Evolutionary conservation across 2,113 vertebrate species (phyloP), one percentile per base, ranked within the genome.

Genomic region (Syrrhaptes paradoxus): DNA sequence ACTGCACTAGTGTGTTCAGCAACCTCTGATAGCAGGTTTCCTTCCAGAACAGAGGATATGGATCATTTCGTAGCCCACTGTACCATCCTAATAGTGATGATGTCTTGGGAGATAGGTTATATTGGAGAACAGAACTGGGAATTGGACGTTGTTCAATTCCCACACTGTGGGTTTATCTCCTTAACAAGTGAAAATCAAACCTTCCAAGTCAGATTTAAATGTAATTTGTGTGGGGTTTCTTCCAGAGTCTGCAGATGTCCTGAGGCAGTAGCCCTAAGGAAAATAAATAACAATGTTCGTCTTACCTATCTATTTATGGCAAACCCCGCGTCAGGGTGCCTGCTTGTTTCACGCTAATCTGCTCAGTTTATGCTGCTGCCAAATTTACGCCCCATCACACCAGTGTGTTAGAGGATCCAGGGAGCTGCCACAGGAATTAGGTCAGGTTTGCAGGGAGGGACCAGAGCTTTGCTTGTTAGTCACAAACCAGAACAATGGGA

Each of bases 381-480:
- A 81, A 19, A 75, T 95, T 95, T 97, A 87, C 1, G 0, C 61
- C n/a, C 66, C 4, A 1, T 92, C 93, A 82, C 84, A 57, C 28
- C 76, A 52, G 79, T 3, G 24, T 17, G 55, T 87, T 63, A 73
- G 80, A 46, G 19, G 51, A 79, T 93, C 57, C 66, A 72, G 66
- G 59, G 73, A 87, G 49, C 87, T 89, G 89, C 80, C 14, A 0
- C 52, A 58, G 70, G 86, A 97, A 90, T 45, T 90, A 45, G 93
- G 96, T 95, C 91, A 94, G 73, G 57, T 89, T 95, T 90, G 81
- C 2, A 2, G 52, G 59, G 70, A 93, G 65, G 52, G 57, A 74
- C 0, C 1, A 72, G 45, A 4, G 2, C 70, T 86, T 74, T 74
- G 38, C 80, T 89, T 71, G 55, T 84, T 93, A 63, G 26, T n/a